A percentile compares a stretch with the other conserved stretches of the same genome.
These are phyloP conservation scores for Caenorhabditis tropicalis DNA, from an alignment of 1,140 invertebrate genomes.

Conservation along the genomic window DNA sequence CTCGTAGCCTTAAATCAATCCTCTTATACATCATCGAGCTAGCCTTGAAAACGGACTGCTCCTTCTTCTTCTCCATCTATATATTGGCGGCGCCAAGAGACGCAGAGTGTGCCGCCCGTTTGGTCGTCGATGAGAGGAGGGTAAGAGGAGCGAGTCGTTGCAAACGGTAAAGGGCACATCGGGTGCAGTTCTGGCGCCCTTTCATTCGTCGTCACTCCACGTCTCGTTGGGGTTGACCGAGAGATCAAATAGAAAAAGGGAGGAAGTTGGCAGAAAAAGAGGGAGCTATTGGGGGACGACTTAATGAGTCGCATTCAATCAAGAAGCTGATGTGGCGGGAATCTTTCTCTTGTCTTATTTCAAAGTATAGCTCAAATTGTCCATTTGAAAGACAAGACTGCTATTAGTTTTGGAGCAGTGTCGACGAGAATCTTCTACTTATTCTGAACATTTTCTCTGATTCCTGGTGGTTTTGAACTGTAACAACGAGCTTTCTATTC, in stretches of 20 bases:
- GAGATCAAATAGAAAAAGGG: neutral
- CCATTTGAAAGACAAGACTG: no score
- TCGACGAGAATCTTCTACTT: no score
- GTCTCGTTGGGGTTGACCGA: neutral
- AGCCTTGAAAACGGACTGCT: neutral
- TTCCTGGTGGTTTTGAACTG: no score
- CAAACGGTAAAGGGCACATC: neutral
- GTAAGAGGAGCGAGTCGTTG: neutral
- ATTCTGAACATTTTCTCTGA: no score
- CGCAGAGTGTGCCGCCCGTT: neutral
- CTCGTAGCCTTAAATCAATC: neutral
- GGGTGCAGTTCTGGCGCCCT: neutral
- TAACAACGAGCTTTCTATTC: neutral
- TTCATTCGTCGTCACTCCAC: neutral
- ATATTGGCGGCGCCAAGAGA: neutral
- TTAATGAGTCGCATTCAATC: no score
- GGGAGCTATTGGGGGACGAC: neutral
- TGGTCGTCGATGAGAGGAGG: no score
- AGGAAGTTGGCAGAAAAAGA: neutral
- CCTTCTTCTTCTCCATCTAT: neutral
- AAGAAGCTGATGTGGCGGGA: no score
- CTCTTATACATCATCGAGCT: neutral
- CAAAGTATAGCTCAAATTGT: no score
- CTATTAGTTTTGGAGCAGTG: no score
- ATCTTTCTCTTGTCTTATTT: no score